Conservation (phyloP, 2,113 vertebrate species). For the Gallinago paraguaiae region DNA sequence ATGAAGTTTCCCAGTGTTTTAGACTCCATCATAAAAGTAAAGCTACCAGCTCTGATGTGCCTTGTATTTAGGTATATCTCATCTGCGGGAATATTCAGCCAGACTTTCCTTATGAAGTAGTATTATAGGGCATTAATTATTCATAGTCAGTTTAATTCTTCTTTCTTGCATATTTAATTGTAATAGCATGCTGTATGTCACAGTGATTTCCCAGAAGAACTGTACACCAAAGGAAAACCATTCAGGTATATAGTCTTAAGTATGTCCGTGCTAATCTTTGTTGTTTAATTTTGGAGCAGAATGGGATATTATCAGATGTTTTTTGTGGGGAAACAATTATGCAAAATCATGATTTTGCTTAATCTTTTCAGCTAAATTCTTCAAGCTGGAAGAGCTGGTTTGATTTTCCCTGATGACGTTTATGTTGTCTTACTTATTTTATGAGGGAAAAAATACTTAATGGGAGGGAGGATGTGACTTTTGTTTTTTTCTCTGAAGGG, state of each 20-base stretch:
- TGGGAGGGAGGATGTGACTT: constrained; percentile 54
- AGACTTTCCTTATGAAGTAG: constrained; percentile 54
- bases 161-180: constrained; percentile 68
- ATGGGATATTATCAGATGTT: constrained; percentile 31
- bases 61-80: neutral
- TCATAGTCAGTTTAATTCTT: constrained; percentile 69
- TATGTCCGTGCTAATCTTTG: constrained; percentile 29
- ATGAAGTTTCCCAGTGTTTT: neutral
- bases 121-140: constrained; percentile 61
- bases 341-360: neutral
- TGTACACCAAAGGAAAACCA: constrained; percentile 42
- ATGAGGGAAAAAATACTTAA: constrained; percentile 34
- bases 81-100: constrained; percentile 16
- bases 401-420: constrained; percentile 53
- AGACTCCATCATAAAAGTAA: neutral
- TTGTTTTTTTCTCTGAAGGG: constrained; percentile 35
- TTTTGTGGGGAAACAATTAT: constrained; percentile 35
- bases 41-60: neutral
- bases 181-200: constrained; percentile 60
- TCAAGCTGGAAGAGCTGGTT: constrained; percentile 35
- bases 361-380: constrained; percentile 31
- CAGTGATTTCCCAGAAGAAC: constrained; percentile 68
- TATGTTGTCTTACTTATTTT: constrained; percentile 40
- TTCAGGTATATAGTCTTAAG: constrained; percentile 56
- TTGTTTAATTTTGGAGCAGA: constrained; percentile 46